A percentile compares a stretch with the other conserved stretches of the same genome.
Conservation (phyloP, 2,797 vertebrate species). For the Babyrousa celebensis region DNA sequence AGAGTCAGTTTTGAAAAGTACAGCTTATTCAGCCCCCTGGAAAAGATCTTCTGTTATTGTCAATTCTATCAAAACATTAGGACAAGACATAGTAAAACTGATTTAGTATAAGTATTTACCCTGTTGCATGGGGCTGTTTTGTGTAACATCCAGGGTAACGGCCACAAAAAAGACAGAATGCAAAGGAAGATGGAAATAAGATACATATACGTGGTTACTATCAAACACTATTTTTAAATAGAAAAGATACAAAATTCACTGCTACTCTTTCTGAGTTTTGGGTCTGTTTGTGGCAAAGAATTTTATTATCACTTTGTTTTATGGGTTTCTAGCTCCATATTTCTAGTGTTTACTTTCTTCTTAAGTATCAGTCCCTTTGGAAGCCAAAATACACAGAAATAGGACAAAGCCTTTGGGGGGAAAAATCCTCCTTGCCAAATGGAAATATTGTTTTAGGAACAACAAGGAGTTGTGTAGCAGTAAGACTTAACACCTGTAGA, state of each 20-base stretch:
- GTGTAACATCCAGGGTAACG: neutral
- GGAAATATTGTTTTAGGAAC: neutral
- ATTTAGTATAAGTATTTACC: neutral
- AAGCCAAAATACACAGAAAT: constrained; percentile 57
- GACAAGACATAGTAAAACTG: neutral
- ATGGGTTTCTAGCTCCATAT: neutral
- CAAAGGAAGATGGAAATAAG: neutral
- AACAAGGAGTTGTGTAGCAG: neutral
- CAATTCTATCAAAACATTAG: neutral
- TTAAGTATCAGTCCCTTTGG: neutral
- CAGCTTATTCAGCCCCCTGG: neutral
- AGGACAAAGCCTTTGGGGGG: neutral
- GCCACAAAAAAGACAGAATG: neutral
- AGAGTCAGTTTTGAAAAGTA: neutral
- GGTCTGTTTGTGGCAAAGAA: neutral
- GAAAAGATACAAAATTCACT: neutral
- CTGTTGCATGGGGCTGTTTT: neutral
- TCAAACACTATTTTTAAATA: constrained; percentile 18
- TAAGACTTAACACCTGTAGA: neutral
- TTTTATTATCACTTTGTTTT: neutral
- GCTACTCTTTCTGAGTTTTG: neutral
- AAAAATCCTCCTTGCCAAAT: constrained; percentile 14
- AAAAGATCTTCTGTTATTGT: neutral
- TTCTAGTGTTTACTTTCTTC: constrained; percentile 25
- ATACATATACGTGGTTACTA: neutral